Conservation (phyloP, 1,140 invertebrate genomes). For the Steinernema khuongi region DNA sequence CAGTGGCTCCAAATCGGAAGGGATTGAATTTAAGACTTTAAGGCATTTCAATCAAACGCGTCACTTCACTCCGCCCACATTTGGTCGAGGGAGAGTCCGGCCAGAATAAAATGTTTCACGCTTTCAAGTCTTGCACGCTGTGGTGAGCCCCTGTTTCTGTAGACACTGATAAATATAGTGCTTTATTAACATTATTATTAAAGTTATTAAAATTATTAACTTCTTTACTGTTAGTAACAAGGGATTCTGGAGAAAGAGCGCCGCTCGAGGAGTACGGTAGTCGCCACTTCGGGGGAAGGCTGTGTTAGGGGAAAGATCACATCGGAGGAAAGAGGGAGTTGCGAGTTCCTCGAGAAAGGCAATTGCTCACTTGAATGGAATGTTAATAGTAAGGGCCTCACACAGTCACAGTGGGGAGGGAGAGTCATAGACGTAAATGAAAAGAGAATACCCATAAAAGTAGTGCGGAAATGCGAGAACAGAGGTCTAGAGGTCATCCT, state of each 20-base stretch:
- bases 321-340: neutral
- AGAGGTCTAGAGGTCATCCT: neutral
- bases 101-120: too few relatives aligned
- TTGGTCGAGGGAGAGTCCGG: too few relatives aligned
- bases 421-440: neutral
- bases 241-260: too few relatives aligned
- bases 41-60: constrained; percentile 4
- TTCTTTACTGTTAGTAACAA: neutral
- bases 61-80: neutral
- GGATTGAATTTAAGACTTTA: constrained; percentile 3
- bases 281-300: too few relatives aligned
- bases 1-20: neutral
- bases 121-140: too few relatives aligned
- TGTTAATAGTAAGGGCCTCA: neutral
- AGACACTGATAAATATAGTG: too few relatives aligned
- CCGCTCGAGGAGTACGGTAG: neutral
- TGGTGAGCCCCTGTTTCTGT: too few relatives aligned
- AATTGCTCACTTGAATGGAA: neutral
- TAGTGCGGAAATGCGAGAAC: neutral
- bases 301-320: neutral
- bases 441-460: constrained; percentile 9
- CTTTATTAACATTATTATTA: neutral
- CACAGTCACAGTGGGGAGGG: neutral
- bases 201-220: neutral
- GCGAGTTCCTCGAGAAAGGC: neutral